Conservation (phyloP, 1,140 invertebrate species). For the Diplogasteroides magnus region DNA sequence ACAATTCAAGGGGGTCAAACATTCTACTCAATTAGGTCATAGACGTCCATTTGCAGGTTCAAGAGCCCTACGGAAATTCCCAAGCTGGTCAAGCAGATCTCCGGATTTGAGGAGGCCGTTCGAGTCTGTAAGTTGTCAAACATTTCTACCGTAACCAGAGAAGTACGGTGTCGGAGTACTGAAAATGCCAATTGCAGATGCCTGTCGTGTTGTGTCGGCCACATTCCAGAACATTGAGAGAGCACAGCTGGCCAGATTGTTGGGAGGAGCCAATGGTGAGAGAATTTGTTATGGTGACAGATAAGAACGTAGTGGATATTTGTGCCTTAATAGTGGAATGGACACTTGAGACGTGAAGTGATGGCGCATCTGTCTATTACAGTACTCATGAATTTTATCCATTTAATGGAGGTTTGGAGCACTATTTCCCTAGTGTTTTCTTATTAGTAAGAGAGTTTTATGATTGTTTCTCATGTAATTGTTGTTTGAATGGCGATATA, state of each 20-base stretch:
- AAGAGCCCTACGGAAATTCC: conserved; percentile 52
- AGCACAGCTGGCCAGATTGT: conserved; percentile 15
- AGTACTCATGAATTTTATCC: too few relatives aligned
- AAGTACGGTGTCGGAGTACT: neutral
- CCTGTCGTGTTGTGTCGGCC: conserved; percentile 27
- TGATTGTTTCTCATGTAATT: too few relatives aligned
- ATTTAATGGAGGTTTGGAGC: too few relatives aligned
- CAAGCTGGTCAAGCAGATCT: conserved; percentile 59
- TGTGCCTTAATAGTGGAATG: too few relatives aligned
- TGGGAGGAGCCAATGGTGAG: conserved; percentile 26
- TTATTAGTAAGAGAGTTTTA: too few relatives aligned
- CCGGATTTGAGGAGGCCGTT: conserved; percentile 90
- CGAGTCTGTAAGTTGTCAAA: conserved; percentile 68
- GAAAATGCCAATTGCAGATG: conserved; percentile 19
- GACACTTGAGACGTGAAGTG: too few relatives aligned
- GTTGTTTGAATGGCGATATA: too few relatives aligned
- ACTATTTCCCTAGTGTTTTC: too few relatives aligned
- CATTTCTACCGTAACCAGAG: neutral
- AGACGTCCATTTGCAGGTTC: conserved; percentile 31
- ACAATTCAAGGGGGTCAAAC: neutral
- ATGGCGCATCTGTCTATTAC: too few relatives aligned
- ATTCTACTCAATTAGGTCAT: too few relatives aligned
- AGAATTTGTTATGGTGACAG: too few relatives aligned
- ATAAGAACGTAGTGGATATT: too few relatives aligned
- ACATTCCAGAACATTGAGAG: conserved; percentile 38